Evolutionary conservation across 2,113 vertebrate genomes (phyloP).

Genomic region (Catharus fuscescens): DNA sequence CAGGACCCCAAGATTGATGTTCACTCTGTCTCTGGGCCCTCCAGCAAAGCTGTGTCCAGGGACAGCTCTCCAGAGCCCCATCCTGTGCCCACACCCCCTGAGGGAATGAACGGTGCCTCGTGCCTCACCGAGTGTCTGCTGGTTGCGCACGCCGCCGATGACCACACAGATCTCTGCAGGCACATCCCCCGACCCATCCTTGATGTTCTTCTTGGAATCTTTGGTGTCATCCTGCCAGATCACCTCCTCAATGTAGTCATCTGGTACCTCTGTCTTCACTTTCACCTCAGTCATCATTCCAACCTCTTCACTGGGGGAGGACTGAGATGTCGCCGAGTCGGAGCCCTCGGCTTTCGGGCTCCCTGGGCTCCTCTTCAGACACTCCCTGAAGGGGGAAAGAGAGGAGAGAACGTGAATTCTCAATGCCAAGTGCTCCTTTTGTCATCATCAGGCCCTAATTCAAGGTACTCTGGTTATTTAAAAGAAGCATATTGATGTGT

Average conservation of each 20-base stretch:
- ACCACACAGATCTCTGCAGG: conserved; percentile 97
- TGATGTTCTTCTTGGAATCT: conserved; percentile 82
- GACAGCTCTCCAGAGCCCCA: neutral
- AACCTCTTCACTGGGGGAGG: conserved; percentile 73
- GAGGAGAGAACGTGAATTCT: neutral
- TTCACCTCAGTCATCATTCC: conserved; percentile 81
- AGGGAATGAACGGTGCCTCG: rapidly evolving
- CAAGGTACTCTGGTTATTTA: neutral
- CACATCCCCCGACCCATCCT: conserved; percentile 78
- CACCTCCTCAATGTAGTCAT: conserved; percentile 79
- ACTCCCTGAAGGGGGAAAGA: conserved; percentile 68
- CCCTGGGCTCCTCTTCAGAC: conserved; percentile 74
- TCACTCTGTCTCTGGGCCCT: neutral
- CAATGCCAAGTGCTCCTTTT: neutral
- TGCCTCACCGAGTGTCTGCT: conserved; percentile 89
- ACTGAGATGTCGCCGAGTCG: conserved; percentile 61
- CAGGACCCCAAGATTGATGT: neutral
- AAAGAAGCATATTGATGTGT: neutral
- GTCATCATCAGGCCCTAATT: neutral
- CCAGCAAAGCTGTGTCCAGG: neutral
- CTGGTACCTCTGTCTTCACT: conserved; percentile 84
- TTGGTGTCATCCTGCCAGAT: conserved; percentile 82
- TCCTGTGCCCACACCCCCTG: rapidly evolving
- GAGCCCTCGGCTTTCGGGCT: conserved; percentile 74
- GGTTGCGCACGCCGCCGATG: conserved; percentile 89